A percentile compares a stretch with the other conserved stretches of the same genome.
phyloP scores from a whole-genome alignment of 2,797 vertebrate species.

The Syncerus caffer region DNA sequence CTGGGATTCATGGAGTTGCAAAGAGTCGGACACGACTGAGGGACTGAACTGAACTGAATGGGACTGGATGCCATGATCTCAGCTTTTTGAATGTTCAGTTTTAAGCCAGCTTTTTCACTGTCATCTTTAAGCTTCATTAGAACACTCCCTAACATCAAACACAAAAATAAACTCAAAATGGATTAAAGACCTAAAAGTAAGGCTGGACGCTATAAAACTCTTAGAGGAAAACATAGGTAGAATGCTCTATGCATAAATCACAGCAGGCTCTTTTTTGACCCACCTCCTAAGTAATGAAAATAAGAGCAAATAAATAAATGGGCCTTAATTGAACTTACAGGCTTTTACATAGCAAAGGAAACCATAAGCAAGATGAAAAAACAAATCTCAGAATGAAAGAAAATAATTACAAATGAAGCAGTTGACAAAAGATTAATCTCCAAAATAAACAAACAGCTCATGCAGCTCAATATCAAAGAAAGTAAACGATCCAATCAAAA shows the following conservation, averaged over 20 bases:
- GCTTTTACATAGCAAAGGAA: neutral
- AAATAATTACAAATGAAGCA: neutral
- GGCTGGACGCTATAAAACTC: neutral
- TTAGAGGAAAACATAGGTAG: neutral
- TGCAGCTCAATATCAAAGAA: neutral
- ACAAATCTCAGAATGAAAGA: neutral
- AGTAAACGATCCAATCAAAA: neutral
- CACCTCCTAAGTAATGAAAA: neutral
- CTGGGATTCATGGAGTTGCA: too few species aligned
- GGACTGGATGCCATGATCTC: fast-evolving
- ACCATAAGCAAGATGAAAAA: neutral
- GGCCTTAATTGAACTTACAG: neutral
- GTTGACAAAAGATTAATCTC: neutral
- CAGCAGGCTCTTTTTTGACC: neutral
- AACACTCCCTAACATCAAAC: neutral
- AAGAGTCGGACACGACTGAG: too few species aligned
- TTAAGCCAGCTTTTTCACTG: neutral
- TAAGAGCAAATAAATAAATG: neutral
- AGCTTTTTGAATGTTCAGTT: neutral
- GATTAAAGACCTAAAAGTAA: neutral
- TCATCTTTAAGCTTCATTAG: neutral
- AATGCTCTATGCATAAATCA: neutral
- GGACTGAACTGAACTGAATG: neutral
- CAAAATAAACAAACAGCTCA: neutral
- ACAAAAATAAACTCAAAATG: neutral